A percentile compares a stretch with the other conserved stretches of the same genome.
phyloP scores from a whole-genome alignment of 1,140 invertebrate species.

The Drosophila subpulchrella region DNA sequence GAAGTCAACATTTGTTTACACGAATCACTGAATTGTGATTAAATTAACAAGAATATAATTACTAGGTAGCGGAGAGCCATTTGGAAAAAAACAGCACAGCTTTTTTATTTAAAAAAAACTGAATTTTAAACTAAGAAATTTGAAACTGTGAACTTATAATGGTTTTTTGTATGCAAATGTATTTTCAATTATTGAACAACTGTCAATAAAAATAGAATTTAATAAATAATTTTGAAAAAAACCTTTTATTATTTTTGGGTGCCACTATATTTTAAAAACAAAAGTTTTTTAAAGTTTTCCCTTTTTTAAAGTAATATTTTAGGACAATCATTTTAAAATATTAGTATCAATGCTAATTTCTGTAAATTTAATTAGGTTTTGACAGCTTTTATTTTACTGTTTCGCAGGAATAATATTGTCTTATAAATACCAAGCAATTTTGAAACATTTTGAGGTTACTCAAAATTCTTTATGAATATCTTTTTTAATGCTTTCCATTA shows the following conservation, averaged over 20 bases:
- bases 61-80: neutral
- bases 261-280: too few relatives aligned
- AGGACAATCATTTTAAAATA: neutral
- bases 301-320: neutral
- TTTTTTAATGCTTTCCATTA: neutral
- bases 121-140: too few relatives aligned
- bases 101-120: neutral
- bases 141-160: too few relatives aligned
- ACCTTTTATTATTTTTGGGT: too few relatives aligned
- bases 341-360: neutral
- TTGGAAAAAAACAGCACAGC: neutral
- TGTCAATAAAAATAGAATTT: too few relatives aligned
- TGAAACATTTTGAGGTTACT: too few relatives aligned
- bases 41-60: constrained; percentile 23
- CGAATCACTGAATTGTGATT: constrained; percentile 41
- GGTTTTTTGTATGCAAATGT: neutral
- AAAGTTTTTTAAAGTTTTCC: too few relatives aligned
- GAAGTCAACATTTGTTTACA: constrained; percentile 42
- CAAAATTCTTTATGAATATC: neutral
- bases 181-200: too few relatives aligned
- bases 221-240: too few relatives aligned
- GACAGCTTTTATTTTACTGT: too few relatives aligned
- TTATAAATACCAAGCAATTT: too few relatives aligned
- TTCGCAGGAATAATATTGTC: too few relatives aligned
- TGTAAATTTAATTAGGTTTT: neutral